phyloP scores from a whole-genome alignment of 2,888 invertebrate genomes.

The Apantesis nais region DNA sequence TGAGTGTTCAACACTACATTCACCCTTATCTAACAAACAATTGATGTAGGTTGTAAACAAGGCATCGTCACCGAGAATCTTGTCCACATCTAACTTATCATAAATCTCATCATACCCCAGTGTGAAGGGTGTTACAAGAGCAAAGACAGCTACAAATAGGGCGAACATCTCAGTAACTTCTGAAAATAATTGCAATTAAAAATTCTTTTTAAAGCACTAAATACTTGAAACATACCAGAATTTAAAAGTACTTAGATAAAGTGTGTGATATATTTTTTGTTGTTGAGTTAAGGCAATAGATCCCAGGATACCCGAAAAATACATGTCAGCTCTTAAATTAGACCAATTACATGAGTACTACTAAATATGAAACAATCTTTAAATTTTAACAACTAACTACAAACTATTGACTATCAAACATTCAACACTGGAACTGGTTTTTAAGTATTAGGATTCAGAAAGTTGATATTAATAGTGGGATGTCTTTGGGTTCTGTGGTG shows the following conservation, averaged over 20 bases:
- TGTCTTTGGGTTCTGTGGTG: no score
- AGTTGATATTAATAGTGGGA: no score
- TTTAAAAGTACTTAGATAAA: background rate
- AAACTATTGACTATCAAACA: no score
- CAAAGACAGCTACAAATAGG: conserved; percentile 47
- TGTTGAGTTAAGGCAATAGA: background rate
- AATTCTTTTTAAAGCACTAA: background rate
- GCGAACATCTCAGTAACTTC: conserved; percentile 49
- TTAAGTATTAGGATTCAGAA: no score
- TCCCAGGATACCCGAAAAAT: no score
- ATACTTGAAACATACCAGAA: background rate
- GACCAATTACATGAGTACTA: background rate
- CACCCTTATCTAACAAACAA: conserved; percentile 73
- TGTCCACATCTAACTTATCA: conserved; percentile 72
- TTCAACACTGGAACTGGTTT: no score
- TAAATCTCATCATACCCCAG: conserved; percentile 70
- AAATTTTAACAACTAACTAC: background rate
- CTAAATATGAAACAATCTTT: background rate
- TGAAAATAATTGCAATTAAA: conserved; percentile 15
- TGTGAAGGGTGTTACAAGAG: conserved; percentile 49
- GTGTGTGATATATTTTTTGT: no score
- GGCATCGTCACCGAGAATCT: conserved; percentile 64
- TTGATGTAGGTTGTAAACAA: conserved; percentile 63
- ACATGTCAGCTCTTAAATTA: no score
- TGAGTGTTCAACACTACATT: conserved; percentile 65